These are phyloP conservation scores for Vombatus ursinus DNA, from an alignment of 2,113 vertebrate genomes.

Conservation along the genomic window DNA sequence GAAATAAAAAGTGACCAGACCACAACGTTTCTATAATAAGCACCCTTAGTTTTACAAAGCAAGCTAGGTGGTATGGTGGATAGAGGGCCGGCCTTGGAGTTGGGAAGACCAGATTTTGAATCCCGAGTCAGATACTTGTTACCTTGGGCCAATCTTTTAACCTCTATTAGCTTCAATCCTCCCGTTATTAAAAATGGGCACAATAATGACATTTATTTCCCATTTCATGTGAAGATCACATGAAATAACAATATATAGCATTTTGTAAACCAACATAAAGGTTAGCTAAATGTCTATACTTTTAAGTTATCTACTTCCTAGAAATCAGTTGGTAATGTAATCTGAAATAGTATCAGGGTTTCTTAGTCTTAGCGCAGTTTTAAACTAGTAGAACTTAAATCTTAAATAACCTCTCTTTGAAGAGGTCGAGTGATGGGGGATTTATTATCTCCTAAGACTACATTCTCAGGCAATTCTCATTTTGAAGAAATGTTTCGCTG, in stretches of 20 bases:
- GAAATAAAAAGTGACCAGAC: not conserved
- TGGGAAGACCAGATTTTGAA: not conserved
- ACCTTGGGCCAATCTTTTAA: not conserved
- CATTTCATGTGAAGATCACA: not conserved
- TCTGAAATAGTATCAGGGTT: not conserved
- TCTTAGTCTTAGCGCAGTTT: not conserved
- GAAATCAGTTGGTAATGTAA: not conserved
- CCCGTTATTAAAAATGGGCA: not conserved
- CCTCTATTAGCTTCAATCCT: not conserved
- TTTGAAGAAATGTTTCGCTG: not conserved
- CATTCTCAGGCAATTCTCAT: not conserved
- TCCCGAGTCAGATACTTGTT: not conserved
- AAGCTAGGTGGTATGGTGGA: not conserved
- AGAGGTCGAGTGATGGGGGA: not conserved
- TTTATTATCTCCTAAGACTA: not conserved
- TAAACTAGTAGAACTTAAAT: not conserved
- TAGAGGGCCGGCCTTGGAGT: not conserved
- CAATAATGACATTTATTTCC: not conserved
- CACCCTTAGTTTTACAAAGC: not conserved
- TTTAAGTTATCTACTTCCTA: not conserved
- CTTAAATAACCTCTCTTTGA: not conserved
- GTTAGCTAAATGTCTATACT: not conserved
- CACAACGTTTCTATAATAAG: not conserved
- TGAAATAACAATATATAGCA: not conserved
- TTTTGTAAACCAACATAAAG: not conserved